Percentiles rank a stretch among this genome's conserved stretches.
These are phyloP conservation scores for Melipona beecheii DNA, from an alignment of 2,888 invertebrate species.

Conservation along the genomic window DNA sequence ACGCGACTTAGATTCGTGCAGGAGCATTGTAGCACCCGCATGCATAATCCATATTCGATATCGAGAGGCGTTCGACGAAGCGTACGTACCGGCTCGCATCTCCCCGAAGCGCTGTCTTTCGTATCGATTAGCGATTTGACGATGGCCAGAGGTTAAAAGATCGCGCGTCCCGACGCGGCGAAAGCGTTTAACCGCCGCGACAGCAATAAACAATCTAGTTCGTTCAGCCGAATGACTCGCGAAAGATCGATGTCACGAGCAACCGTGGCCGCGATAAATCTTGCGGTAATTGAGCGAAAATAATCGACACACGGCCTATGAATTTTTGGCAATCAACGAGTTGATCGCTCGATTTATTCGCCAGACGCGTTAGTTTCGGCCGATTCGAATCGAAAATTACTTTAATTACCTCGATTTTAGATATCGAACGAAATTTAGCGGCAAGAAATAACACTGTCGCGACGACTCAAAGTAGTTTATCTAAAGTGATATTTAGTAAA, in stretches of 20 bases:
- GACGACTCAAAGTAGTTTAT: too few species aligned
- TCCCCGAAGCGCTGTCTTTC: conserved; percentile 28
- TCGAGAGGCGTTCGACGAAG: conserved; percentile 51
- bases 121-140: conserved; percentile 67
- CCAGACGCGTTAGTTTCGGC: background rate
- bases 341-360: background rate
- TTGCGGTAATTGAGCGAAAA: conserved; percentile 1
- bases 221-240: conserved; percentile 21
- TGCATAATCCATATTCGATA: conserved; percentile 66
- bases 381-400: background rate
- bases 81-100: conserved; percentile 40
- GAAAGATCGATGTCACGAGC: conserved; percentile 20
- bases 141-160: conserved; percentile 47
- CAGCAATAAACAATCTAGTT: conserved; percentile 29
- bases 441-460: too few species aligned
- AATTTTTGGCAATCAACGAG: background rate
- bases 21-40: conserved; percentile 2
- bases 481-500: too few species aligned
- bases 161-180: conserved; percentile 21
- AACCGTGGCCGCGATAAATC: background rate
- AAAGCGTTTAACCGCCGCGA: conserved; percentile 30
- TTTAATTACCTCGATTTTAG: background rate
- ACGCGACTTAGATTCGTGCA: conserved; percentile 22
- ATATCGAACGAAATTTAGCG: background rate
- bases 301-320: background rate